A percentile compares a stretch with the other conserved stretches of the same genome.
These are phyloP conservation scores for Channa striata DNA, from an alignment of 2,797 vertebrate species.

Conservation along the genomic window DNA sequence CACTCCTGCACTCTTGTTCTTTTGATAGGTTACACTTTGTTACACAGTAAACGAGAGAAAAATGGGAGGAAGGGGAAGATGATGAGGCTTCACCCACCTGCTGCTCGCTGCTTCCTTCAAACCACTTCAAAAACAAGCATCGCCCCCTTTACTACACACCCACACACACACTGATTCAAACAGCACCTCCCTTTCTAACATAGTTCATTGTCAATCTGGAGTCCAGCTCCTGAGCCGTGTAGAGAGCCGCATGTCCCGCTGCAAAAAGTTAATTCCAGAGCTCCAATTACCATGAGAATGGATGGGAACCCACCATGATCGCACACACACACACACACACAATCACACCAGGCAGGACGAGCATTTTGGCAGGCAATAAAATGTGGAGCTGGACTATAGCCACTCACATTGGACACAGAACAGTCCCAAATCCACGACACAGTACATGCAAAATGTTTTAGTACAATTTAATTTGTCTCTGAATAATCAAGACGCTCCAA, in stretches of 20 bases:
- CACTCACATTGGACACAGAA: not conserved
- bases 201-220: slow-evolving; percentile 67
- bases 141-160: slow-evolving; percentile 14
- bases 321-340: slow-evolving; percentile 61
- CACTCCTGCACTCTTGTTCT: not conserved
- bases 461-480: no score
- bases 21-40: accelerated
- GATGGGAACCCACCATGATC: slow-evolving; percentile 79
- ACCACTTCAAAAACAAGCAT: slow-evolving; percentile 53
- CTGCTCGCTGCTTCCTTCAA: slow-evolving; percentile 61
- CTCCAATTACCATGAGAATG: slow-evolving; percentile 86
- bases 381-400: slow-evolving; percentile 53
- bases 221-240: slow-evolving; percentile 60
- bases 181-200: slow-evolving; percentile 53
- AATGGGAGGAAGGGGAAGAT: slow-evolving; percentile 9
- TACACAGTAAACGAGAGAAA: not conserved
- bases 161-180: slow-evolving; percentile 43
- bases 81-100: slow-evolving; percentile 72
- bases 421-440: not conserved
- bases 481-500: no score
- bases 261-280: slow-evolving; percentile 73
- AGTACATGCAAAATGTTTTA: not conserved
- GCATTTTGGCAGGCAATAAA: slow-evolving; percentile 53
- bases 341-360: slow-evolving; percentile 42
- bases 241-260: slow-evolving; percentile 48